phyloP scores from a whole-genome alignment of 2,113 vertebrate genomes.

The Varanus salvator region DNA sequence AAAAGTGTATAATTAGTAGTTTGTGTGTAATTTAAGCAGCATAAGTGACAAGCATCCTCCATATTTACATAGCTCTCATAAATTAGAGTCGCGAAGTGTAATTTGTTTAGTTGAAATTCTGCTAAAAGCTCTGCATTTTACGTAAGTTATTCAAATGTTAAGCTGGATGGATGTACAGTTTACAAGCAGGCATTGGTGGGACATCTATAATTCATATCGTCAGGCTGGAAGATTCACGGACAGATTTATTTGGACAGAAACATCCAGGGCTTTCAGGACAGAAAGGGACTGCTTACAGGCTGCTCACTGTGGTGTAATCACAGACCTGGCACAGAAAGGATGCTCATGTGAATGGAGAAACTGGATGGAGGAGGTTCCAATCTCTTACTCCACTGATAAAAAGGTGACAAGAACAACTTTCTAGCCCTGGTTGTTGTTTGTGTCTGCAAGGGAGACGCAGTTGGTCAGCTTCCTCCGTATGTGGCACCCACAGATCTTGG shows the following conservation, averaged over 20 bases:
- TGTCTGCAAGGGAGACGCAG: no score
- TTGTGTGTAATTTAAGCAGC: conserved; percentile 76
- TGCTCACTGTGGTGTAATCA: neutral
- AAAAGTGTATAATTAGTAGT: conserved; percentile 78
- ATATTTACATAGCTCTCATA: conserved; percentile 79
- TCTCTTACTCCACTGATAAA: neutral
- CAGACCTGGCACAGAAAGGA: neutral
- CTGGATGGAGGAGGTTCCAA: no score
- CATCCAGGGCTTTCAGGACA: conserved; percentile 39
- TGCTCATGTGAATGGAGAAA: neutral
- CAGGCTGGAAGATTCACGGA: conserved; percentile 56
- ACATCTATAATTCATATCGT: conserved; percentile 68
- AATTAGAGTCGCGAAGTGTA: conserved; percentile 78
- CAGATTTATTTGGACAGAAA: conserved; percentile 54
- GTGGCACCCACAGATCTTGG: no score
- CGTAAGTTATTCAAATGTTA: conserved; percentile 71
- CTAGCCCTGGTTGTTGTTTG: neutral
- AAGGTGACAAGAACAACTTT: neutral
- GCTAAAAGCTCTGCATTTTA: conserved; percentile 75
- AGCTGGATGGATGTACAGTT: conserved; percentile 64
- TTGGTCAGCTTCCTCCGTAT: no score
- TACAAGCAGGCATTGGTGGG: conserved; percentile 64
- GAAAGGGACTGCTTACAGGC: neutral
- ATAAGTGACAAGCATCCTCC: conserved; percentile 69
- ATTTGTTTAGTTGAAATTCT: conserved; percentile 79